Conservation (phyloP, 2,888 invertebrate genomes). For the Synanthedon tipuliformis region DNA sequence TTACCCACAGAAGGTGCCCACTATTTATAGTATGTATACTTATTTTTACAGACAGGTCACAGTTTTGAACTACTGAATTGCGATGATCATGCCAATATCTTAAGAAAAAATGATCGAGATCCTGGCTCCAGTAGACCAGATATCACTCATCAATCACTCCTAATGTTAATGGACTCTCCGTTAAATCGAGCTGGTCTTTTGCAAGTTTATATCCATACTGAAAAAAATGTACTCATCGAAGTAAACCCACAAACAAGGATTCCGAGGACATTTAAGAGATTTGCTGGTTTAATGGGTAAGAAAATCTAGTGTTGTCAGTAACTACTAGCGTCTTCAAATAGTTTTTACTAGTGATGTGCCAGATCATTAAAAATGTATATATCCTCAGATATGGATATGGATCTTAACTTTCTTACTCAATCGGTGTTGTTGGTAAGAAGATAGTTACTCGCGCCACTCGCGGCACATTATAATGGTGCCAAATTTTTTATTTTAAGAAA, state of each 20-base stretch:
- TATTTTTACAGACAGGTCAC: constrained; percentile 80
- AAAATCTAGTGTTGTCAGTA: background rate
- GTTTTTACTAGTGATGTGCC: no score
- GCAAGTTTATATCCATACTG: constrained; percentile 95
- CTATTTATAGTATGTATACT: background rate
- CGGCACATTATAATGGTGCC: no score
- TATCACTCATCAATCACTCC: constrained; percentile 95
- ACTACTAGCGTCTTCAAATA: no score
- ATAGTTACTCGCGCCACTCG: no score
- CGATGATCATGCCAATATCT: constrained; percentile 88
- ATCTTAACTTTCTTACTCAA: no score
- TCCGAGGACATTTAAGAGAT: constrained; percentile 96
- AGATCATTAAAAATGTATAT: no score
- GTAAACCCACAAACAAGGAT: constrained; percentile 97
- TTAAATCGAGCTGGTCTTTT: constrained; percentile 94
- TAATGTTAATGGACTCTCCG: constrained; percentile 98
- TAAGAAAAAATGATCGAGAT: constrained; percentile 88
- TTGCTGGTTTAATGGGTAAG: constrained; percentile 95
- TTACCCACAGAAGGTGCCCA: background rate
- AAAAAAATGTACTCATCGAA: constrained; percentile 93
- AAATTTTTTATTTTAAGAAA: no score
- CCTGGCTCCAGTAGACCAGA: constrained; percentile 93
- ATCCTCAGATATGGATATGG: no score
- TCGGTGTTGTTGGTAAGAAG: no score
- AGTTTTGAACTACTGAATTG: constrained; percentile 92